phyloP scores from a whole-genome alignment of 2,888 invertebrate genomes.

The Lepidocyrtoides sp. region DNA sequence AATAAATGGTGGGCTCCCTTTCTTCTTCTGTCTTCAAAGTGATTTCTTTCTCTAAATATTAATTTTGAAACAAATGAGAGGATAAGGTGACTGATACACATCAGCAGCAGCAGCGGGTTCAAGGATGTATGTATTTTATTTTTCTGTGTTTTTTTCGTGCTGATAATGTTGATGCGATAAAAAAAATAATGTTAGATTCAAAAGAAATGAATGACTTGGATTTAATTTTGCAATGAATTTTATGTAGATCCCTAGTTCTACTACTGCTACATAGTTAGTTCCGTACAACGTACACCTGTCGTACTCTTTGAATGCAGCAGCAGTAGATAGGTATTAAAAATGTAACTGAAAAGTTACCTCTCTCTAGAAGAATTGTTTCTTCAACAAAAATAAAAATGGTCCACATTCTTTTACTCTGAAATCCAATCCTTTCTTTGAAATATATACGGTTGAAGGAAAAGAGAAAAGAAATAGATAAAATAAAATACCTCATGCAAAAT shows the following conservation, averaged over 20 bases:
- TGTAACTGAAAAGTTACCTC: no score
- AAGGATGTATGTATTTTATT: conserved; percentile 42
- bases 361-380: neutral
- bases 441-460: neutral
- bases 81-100: conserved; percentile 58
- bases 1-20: conserved; percentile 22
- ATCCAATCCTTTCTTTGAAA: conserved; percentile 1
- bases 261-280: no score
- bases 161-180: neutral
- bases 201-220: conserved; percentile 24
- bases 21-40: conserved; percentile 39
- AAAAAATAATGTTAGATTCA: no score
- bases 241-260: conserved; percentile 8
- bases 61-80: conserved; percentile 48
- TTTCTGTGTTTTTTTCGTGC: neutral
- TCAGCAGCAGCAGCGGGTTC: conserved; percentile 46
- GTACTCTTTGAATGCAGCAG: no score
- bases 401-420: conserved; percentile 30
- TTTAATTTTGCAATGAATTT: conserved; percentile 14
- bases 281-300: no score
- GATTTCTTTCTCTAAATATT: conserved; percentile 49
- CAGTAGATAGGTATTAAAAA: no score
- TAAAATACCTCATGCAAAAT: neutral
- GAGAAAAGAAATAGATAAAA: neutral
- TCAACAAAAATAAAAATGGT: conserved; percentile 30